phyloP scores from a whole-genome alignment of 2,797 vertebrate genomes.

The Bufotes viridis region DNA sequence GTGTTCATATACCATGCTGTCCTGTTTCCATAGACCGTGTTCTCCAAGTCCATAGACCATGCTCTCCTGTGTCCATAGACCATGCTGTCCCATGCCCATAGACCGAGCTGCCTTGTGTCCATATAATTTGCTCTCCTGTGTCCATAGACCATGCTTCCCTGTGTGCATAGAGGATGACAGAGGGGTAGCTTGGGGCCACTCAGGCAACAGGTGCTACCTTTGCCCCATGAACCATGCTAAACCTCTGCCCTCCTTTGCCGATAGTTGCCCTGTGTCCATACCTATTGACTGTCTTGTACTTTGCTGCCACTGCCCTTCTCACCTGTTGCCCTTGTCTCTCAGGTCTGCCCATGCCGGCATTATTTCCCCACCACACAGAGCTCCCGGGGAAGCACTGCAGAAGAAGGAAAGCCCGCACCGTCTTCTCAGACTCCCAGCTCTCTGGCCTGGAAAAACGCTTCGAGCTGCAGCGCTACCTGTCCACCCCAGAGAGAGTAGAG shows the following conservation, averaged over 20 bases:
- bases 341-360: slow-evolving; percentile 93
- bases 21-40: background rate
- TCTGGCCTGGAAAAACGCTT: slow-evolving; percentile 96
- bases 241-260: background rate
- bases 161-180: background rate
- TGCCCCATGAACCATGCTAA: background rate
- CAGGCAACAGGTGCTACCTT: background rate
- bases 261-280: background rate
- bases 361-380: slow-evolving; percentile 93
- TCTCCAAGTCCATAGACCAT: background rate
- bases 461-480: slow-evolving; percentile 94
- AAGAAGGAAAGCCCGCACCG: slow-evolving; percentile 93
- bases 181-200: too few species aligned
- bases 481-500: slow-evolving; percentile 95
- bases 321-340: background rate
- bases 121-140: background rate
- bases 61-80: background rate
- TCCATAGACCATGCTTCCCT: background rate
- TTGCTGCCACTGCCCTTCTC: background rate
- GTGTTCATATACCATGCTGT: background rate
- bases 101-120: background rate
- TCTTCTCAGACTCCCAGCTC: slow-evolving; percentile 97
- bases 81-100: background rate
- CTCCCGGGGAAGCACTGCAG: slow-evolving; percentile 94
- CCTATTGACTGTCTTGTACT: background rate